These are phyloP conservation scores for Heliconius ismenius DNA, from an alignment of 2,888 invertebrate genomes.

Conservation along the genomic window DNA sequence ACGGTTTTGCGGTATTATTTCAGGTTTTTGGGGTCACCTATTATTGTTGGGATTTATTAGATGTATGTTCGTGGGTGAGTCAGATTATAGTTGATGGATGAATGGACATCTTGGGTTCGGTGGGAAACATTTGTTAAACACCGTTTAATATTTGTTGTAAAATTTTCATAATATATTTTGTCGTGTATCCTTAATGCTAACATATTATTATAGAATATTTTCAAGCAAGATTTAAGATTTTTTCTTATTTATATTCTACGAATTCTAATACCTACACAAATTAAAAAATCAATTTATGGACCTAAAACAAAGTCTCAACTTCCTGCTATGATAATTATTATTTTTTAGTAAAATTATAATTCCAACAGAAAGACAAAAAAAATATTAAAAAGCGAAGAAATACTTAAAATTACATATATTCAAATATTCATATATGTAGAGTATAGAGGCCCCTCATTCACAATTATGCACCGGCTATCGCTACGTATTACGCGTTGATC, in stretches of 20 bases:
- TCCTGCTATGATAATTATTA: no score
- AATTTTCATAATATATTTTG: constrained; percentile 5
- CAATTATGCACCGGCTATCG: constrained; percentile 39
- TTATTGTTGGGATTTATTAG: constrained; percentile 52
- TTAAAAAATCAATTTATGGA: no score
- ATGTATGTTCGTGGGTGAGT: constrained; percentile 57
- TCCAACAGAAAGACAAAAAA: no score
- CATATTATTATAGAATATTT: neutral
- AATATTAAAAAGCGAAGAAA: neutral
- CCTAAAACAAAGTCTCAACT: no score
- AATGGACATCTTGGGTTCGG: constrained; percentile 42
- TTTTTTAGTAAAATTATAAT: no score
- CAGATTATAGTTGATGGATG: constrained; percentile 56
- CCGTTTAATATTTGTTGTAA: constrained; percentile 30
- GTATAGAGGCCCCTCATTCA: constrained; percentile 5
- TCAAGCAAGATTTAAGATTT: neutral
- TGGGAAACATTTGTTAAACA: constrained; percentile 41
- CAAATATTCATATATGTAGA: neutral
- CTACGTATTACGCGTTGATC: constrained; percentile 37
- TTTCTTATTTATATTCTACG: neutral
- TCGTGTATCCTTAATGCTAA: neutral
- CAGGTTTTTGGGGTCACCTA: constrained; percentile 62
- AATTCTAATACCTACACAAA: no score
- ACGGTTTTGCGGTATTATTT: constrained; percentile 62
- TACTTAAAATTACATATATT: constrained; percentile 5